Evolutionary conservation across 1,140 invertebrate genomes (phyloP).

Genomic region (Tetranychus cinnabarinus): DNA sequence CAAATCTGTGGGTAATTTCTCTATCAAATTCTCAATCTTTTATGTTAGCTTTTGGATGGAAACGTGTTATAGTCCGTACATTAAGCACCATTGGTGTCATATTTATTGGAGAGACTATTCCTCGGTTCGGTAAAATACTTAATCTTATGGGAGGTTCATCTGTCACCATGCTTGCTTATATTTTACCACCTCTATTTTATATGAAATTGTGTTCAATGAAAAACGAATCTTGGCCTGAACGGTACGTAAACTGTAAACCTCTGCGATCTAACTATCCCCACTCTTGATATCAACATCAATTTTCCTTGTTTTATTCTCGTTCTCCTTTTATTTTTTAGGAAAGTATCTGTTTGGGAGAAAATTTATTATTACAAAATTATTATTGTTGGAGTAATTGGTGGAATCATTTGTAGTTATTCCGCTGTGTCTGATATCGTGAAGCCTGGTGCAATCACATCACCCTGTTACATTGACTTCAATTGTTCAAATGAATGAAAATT

Average conservation of each 20-base stretch:
- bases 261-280: too few species aligned
- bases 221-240: constrained; percentile 13
- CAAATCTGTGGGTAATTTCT: too few species aligned
- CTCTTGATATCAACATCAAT: too few species aligned
- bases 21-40: constrained; percentile 15
- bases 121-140: constrained; percentile 69
- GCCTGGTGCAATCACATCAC: not conserved
- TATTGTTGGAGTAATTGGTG: not conserved
- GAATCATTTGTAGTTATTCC: not conserved
- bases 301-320: too few species aligned
- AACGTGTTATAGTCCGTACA: constrained; percentile 44
- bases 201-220: constrained; percentile 24
- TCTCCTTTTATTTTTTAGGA: not conserved
- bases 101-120: constrained; percentile 51
- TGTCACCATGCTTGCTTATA: constrained; percentile 52
- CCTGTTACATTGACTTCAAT: not conserved
- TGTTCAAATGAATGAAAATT: not conserved
- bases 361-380: not conserved
- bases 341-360: not conserved
- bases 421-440: not conserved
- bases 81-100: constrained; percentile 43
- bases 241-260: constrained; percentile 6
- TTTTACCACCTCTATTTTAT: constrained; percentile 67
- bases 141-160: constrained; percentile 63
- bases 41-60: constrained; percentile 45